Base-by-base conservation (phyloP, 2,113 vertebrate genomes). In the Pterophyllum scalare region DNA sequence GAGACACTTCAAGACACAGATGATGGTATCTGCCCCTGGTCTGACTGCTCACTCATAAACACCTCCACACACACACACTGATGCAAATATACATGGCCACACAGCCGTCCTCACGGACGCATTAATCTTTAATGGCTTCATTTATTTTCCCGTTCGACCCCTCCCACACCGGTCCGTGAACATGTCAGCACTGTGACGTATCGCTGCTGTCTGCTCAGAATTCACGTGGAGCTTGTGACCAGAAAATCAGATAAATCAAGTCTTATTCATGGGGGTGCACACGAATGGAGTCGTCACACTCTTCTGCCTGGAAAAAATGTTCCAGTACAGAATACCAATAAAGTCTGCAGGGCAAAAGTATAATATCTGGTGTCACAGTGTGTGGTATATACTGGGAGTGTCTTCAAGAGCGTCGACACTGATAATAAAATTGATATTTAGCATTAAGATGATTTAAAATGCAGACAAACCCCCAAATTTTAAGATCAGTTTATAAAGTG, bases 71-170 rank as follows among this genome's bases (percentile, higher is more conserved):
- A 31, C 8, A 59, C 81, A 58, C 86, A 59, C 6, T 6, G 5
- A 72, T 10, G 20, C 65, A 52, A 26, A 52, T n/a, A n/a, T 7
- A 43, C 84, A 31, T 62, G 9, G n/a, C 61, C 7, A 54, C 83
- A 65, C 74, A 75, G 72, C 78, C 58, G 79, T 59, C 49, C 81
- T 20, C 65, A 49, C 43, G 38, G 31, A 59, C 38, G 52, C 72
- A 81, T 90, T 82, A 24, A 86, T 88, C 87, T 84, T 89, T 91
- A 84, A 88, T 67, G 61, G 64, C 76, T 26, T 87, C 67, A 72
- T 93, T 88, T 84, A 79, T 89, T 87, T 46, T 67, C 74, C 67
- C 88, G 8, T 56, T 67, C 22, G 4, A 56, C 58, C 64, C 77
- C 22, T 19, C 74, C 75, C 75, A 33, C 12, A 3, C 54, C 4